Percentiles rank a stretch among this genome's conserved stretches.
Conservation (phyloP, 2,888 invertebrate genomes). For the Sepiola atlantica region DNA sequence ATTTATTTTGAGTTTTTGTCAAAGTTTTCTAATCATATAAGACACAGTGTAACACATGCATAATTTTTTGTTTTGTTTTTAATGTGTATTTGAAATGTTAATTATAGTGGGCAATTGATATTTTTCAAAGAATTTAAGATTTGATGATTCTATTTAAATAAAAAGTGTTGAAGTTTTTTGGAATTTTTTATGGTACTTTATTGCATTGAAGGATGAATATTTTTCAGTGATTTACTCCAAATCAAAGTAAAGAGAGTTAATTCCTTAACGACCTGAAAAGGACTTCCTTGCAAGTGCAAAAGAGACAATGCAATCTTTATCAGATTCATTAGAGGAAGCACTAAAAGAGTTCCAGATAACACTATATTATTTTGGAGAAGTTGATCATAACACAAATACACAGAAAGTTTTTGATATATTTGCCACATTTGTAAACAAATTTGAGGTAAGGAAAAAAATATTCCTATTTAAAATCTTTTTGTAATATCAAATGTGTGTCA, state of each 20-base stretch:
- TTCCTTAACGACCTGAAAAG: not conserved
- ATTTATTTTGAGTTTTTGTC: no score
- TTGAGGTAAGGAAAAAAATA: conserved; percentile 65
- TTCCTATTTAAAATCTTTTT: not conserved
- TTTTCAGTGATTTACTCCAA: not conserved
- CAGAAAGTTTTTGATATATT: conserved; percentile 71
- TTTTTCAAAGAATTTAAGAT: no score
- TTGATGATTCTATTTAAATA: no score
- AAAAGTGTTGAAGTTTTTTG: no score
- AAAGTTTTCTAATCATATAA: no score
- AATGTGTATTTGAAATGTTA: no score
- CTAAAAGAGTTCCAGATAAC: conserved; percentile 66
- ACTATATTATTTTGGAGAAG: conserved; percentile 72
- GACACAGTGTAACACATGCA: no score
- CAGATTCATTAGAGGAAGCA: conserved; percentile 63
- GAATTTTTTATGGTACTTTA: no score
- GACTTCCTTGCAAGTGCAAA: conserved; percentile 54
- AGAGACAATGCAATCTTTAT: conserved; percentile 67
- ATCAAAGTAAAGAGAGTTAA: not conserved
- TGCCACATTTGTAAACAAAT: conserved; percentile 70
- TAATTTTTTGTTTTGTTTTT: no score
- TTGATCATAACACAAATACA: conserved; percentile 62
- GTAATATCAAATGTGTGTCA: no score
- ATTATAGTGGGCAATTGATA: no score
- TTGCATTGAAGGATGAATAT: not conserved